Evolutionary conservation across 2,797 vertebrate species (phyloP).

Genomic region (Vespertilio murinus): DNA sequence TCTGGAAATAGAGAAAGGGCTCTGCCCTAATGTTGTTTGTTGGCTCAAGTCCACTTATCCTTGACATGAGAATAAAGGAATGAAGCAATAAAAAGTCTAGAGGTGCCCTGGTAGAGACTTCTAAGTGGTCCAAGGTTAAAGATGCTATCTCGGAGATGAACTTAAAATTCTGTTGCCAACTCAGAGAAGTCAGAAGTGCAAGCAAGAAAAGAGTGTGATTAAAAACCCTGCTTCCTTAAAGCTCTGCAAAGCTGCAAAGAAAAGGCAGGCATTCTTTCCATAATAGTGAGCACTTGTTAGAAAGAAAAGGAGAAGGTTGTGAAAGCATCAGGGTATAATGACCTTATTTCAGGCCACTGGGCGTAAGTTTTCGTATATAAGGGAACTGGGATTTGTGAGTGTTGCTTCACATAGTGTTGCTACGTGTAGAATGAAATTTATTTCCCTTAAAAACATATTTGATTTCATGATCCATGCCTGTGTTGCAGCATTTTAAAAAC

Average conservation of each 20-base stretch:
- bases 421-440: constrained; percentile 61
- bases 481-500: not conserved
- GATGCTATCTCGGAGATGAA: constrained; percentile 74
- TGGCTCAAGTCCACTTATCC: constrained; percentile 76
- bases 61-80: constrained; percentile 80
- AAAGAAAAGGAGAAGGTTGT: constrained; percentile 65
- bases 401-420: not conserved
- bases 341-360: constrained; percentile 72
- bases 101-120: constrained; percentile 73
- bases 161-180: constrained; percentile 74
- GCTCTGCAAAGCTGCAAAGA: constrained; percentile 68
- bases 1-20: constrained; percentile 63
- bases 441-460: constrained; percentile 9
- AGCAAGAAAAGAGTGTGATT: constrained; percentile 77
- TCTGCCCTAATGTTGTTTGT: constrained; percentile 76
- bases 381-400: constrained; percentile 60
- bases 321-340: constrained; percentile 61
- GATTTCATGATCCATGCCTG: not conserved
- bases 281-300: constrained; percentile 72
- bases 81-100: constrained; percentile 71
- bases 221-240: constrained; percentile 76
- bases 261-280: constrained; percentile 65
- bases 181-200: constrained; percentile 76
- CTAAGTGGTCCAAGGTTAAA: constrained; percentile 66
- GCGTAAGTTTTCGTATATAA: constrained; percentile 65